These are phyloP conservation scores for Aphelenchoides besseyi DNA, from an alignment of 1,140 invertebrate genomes.

Conservation along the genomic window DNA sequence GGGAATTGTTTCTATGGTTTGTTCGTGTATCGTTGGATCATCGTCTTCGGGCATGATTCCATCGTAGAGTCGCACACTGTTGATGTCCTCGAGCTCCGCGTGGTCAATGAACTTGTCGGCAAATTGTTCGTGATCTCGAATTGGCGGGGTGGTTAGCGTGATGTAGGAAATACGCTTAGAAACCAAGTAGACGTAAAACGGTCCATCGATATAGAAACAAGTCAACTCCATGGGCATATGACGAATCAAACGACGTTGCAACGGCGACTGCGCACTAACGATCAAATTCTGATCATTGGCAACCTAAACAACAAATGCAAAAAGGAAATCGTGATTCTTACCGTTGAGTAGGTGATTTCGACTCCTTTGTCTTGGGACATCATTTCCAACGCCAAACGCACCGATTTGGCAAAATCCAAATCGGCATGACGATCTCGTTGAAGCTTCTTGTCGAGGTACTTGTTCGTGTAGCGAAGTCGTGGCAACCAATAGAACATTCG, in stretches of 20 bases:
- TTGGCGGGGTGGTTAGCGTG: slow-evolving; percentile 72
- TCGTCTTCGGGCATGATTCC: slow-evolving; percentile 32
- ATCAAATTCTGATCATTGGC: slow-evolving; percentile 67
- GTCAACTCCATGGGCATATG: slow-evolving; percentile 69
- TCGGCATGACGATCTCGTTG: slow-evolving; percentile 67
- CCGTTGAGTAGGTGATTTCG: slow-evolving; percentile 72
- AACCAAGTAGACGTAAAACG: slow-evolving; percentile 76
- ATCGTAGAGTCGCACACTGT: slow-evolving; percentile 24
- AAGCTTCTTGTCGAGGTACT: slow-evolving; percentile 77
- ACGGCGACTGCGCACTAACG: slow-evolving; percentile 78
- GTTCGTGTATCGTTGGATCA: slow-evolving; percentile 74
- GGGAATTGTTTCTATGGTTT: slow-evolving; percentile 84
- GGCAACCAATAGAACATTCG: slow-evolving; percentile 98
- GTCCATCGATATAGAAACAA: slow-evolving; percentile 82
- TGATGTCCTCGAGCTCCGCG: slow-evolving; percentile 29
- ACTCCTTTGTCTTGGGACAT: slow-evolving; percentile 79
- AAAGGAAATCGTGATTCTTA: too few species aligned
- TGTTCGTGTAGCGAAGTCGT: slow-evolving; percentile 85
- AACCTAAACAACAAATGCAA: slow-evolving; percentile 3
- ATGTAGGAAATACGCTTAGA: slow-evolving; percentile 79
- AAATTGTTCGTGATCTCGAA: slow-evolving; percentile 11
- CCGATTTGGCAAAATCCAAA: slow-evolving; percentile 75
- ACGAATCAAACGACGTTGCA: slow-evolving; percentile 74
- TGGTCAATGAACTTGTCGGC: slow-evolving; percentile 46
- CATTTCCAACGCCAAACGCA: slow-evolving; percentile 77